These are phyloP conservation scores for Hermodice carunculata DNA, from an alignment of 2,888 invertebrate genomes.

Conservation along the genomic window DNA sequence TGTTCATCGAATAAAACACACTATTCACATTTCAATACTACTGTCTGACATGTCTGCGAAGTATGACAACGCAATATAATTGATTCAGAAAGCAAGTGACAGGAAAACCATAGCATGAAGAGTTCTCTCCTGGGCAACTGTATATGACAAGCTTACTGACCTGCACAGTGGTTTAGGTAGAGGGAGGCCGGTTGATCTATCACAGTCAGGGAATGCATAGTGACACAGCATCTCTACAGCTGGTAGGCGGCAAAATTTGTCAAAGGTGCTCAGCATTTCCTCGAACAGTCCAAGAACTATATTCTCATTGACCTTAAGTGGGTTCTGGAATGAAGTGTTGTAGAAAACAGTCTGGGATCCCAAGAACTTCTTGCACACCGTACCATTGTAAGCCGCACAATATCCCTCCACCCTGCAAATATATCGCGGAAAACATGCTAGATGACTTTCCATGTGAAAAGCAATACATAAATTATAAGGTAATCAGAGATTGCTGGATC, in stretches of 20 bases:
- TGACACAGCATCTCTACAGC: constrained; percentile 92
- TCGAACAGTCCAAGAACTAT: constrained; percentile 16
- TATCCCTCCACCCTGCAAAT: constrained; percentile 18
- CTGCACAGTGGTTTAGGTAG: constrained; percentile 18
- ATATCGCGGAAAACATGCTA: too few species aligned
- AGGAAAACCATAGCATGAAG: constrained; percentile 7
- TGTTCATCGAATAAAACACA: too few species aligned
- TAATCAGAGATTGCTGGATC: too few species aligned
- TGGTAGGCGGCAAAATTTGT: constrained; percentile 78
- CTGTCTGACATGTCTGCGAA: too few species aligned
- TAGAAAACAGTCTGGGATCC: constrained; percentile 17
- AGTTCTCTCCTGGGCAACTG: too few species aligned
- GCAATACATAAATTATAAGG: too few species aligned
- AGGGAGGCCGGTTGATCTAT: constrained; percentile 50
- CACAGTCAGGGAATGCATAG: constrained; percentile 92
- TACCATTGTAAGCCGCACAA: constrained; percentile 27
- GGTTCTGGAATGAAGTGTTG: constrained; percentile 17
- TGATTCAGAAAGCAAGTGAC: too few species aligned
- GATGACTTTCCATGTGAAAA: too few species aligned
- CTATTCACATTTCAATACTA: too few species aligned
- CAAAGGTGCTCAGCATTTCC: constrained; percentile 16
- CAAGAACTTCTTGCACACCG: constrained; percentile 20
- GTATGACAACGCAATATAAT: too few species aligned
- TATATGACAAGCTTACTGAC: too few species aligned
- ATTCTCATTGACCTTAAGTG: constrained; percentile 7